These are phyloP conservation scores for Propithecus coquereli DNA, from an alignment of 2,113 vertebrate species.

Conservation along the genomic window DNA sequence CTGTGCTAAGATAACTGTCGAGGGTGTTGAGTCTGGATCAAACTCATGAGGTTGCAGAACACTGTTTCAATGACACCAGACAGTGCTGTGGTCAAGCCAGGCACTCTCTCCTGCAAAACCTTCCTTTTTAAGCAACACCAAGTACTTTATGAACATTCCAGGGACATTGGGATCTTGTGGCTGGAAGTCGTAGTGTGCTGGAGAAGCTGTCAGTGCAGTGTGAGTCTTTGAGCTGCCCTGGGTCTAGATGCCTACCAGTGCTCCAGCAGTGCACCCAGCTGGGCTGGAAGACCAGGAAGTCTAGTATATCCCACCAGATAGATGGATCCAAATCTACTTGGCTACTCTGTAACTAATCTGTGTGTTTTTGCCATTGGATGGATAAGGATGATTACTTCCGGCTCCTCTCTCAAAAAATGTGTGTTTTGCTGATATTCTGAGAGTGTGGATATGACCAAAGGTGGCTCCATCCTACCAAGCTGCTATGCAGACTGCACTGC, in stretches of 20 bases:
- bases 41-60: neutral
- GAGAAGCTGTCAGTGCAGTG: neutral
- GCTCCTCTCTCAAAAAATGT: neutral
- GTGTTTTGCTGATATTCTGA: neutral
- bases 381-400: no score
- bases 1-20: neutral
- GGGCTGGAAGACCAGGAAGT: neutral
- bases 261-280: accelerated
- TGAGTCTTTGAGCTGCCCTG: accelerated
- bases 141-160: neutral
- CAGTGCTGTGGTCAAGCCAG: neutral
- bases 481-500: neutral
- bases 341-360: neutral
- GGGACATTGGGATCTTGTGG: neutral
- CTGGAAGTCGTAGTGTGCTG: neutral
- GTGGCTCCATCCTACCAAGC: neutral
- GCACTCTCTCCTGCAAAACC: neutral
- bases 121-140: neutral
- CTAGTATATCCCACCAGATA: accelerated
- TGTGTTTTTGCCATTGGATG: neutral
- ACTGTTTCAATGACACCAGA: neutral
- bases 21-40: neutral
- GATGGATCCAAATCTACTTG: neutral
- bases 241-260: neutral
- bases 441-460: neutral